Conservation (phyloP, 2,113 vertebrate genomes). For the Etia nguti region DNA sequence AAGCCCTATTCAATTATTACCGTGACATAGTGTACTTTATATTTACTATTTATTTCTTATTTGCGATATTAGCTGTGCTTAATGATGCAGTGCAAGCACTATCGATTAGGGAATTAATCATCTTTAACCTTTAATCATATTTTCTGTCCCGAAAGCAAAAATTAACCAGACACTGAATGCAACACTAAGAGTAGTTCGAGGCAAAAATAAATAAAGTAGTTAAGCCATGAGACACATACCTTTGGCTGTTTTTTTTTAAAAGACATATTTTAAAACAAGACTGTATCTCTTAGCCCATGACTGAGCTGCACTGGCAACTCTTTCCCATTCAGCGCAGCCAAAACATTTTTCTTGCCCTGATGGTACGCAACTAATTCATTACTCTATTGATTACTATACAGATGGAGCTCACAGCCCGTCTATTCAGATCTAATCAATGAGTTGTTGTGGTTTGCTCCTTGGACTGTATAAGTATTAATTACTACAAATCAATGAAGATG, state of each 20-base stretch:
- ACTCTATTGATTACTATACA: conserved; percentile 48
- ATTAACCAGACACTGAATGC: background rate
- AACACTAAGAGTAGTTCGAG: background rate
- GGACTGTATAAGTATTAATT: conserved; percentile 17
- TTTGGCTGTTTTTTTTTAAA: background rate
- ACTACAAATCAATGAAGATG: conserved; percentile 28
- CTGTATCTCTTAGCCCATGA: background rate
- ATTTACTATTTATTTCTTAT: background rate
- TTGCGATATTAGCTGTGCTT: background rate
- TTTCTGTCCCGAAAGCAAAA: background rate
- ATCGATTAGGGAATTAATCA: background rate
- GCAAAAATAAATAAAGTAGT: background rate
- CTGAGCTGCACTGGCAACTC: background rate
- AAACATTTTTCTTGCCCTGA: background rate
- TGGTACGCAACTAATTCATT: conserved; percentile 27
- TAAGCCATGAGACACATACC: background rate
- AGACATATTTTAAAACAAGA: background rate
- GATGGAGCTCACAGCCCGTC: conserved; percentile 8
- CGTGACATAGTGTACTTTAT: background rate
- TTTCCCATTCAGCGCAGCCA: conserved; percentile 26
- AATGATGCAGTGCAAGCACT: background rate
- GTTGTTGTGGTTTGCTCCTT: conserved; percentile 20
- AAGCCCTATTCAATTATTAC: background rate
- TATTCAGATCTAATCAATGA: conserved; percentile 38
- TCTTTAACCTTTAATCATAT: background rate